Base-by-base conservation (phyloP, 2,888 invertebrate genomes). In the Cerceris rybyensis region DNA sequence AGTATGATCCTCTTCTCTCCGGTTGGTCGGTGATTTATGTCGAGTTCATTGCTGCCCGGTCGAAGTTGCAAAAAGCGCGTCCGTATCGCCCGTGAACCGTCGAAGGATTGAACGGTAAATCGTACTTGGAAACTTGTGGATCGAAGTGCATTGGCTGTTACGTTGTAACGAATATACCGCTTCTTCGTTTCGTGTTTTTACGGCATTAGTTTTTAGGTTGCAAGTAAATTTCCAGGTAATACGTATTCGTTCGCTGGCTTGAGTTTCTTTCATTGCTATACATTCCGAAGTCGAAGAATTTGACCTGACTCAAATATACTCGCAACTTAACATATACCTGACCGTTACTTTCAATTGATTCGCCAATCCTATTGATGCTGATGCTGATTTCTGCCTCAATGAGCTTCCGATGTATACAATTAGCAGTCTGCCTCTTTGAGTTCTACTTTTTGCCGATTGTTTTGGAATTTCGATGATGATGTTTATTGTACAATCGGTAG, bases 81-180 rank as follows among this genome's bases (percentile, higher is more conserved):
- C 52, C 41, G 59, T 49, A 71, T 78, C 64, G 80, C 63, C 64
- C 69, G 67, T 60, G 79, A 79, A 70, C 69, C 73, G 67, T 46
- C 46, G 63, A 70, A 52, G 64, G 79, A 83, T 83, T 80, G 80
- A 83, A 83, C 83, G 83, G 83, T 83, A 83, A 83, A 84, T 83
- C 75, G 81, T 78, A 81, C 81, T 81, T 83, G 83, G 83, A 80
- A 78, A 83, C 80, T 78, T 71, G 78, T 64, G 69, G 70, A 75
- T 80, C 74, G 80, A 68, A 65, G 65, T 66, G 63, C 57, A 73
- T 68, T 69, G 42, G 13, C 68, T 39, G 63, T 70, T 61, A 71
- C 75, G 54, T 76, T 58, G 60, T 65, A 78, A 83, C 83, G 80
- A 80, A 69, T 77, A 67, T 65, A 14, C 67, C 41, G 49, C 69